Evolutionary conservation across 2,113 vertebrate genomes (phyloP), one percentile per base, ranked within the genome.

Genomic region (Chrysochloris asiatica): DNA sequence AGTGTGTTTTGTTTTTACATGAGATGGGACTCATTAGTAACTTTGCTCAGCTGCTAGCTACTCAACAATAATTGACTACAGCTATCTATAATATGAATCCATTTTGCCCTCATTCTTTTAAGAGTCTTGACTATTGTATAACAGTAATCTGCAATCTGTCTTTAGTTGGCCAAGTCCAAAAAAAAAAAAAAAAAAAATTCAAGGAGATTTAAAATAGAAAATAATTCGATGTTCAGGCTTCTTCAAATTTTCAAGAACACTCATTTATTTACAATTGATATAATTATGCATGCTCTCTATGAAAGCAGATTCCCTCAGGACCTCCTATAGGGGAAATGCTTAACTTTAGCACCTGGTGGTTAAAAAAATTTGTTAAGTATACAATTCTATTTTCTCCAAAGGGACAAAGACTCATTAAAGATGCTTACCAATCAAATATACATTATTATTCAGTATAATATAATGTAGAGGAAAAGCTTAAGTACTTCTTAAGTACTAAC

Each of bases 71-170:
- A 69, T 87, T 89, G 36, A 50, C 73, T 65, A 80, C 14, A 83
- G 22, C 77, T 90, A 89, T 12, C 87, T 71, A 75, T n/a, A n/a
- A n/a, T 77, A 56, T 73, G 24, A 78, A 38, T 59, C n/a, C 77
- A 50, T 86, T 94, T 88, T 50, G 36, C 78, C 43, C 79, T 93
- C 21, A 38, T 79, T 86, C 83, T 81, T 78, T 90, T 85, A 88
- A 90, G n/a, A 89, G 83, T 59, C 50, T 86, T 87, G 24, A 33
- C 30, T 78, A 45, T 75, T 59, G 30, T 83, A 33, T 52, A 54
- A 47, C 4, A 61, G 17, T 85, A 83, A 83, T 90, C 50, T 69
- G 2, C 24, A n/a, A n/a, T n/a, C n/a, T n/a, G n/a, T 52, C 88
- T 89, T 82, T 26, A 72, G 43, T 88, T 88, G 52, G 8, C 47